These are phyloP conservation scores for Latrodectus hesperus DNA, from an alignment of 2,888 invertebrate genomes.

Conservation along the genomic window DNA sequence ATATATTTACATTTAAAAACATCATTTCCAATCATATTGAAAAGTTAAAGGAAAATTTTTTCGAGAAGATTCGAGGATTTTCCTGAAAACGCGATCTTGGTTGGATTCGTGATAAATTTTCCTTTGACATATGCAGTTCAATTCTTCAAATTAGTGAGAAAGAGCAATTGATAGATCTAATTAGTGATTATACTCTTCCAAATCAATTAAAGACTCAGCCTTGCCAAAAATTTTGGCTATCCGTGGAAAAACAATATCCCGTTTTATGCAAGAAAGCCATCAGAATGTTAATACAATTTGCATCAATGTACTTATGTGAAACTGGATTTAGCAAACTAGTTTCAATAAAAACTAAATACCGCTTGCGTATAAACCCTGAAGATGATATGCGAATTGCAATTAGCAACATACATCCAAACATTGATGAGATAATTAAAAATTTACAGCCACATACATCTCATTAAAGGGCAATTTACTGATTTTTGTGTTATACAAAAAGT, in stretches of 20 bases:
- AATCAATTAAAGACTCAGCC: not conserved
- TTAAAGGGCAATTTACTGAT: constrained; percentile 19
- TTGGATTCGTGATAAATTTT: too few relatives aligned
- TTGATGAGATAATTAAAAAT: constrained; percentile 13
- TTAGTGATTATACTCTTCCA: not conserved
- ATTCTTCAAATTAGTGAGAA: not conserved
- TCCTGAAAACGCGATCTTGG: too few relatives aligned
- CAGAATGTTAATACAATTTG: not conserved
- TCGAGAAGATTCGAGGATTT: too few relatives aligned
- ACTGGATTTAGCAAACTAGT: too few relatives aligned
- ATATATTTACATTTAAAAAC: too few relatives aligned
- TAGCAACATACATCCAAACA: constrained; percentile 19
- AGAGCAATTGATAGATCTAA: not conserved
- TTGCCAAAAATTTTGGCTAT: not conserved
- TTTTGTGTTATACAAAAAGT: constrained; percentile 17
- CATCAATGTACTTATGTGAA: too few relatives aligned
- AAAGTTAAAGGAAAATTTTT: too few relatives aligned
- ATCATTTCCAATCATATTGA: too few relatives aligned
- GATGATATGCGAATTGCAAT: not conserved
- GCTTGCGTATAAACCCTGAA: too few relatives aligned
- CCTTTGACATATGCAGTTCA: not conserved
- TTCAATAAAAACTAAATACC: too few relatives aligned
- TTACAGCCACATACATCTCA: constrained; percentile 13
- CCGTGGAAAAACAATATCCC: not conserved
- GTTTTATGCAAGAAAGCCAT: not conserved